Base-by-base conservation (phyloP, 2,113 vertebrate genomes). In the Oophaga pumilio region DNA sequence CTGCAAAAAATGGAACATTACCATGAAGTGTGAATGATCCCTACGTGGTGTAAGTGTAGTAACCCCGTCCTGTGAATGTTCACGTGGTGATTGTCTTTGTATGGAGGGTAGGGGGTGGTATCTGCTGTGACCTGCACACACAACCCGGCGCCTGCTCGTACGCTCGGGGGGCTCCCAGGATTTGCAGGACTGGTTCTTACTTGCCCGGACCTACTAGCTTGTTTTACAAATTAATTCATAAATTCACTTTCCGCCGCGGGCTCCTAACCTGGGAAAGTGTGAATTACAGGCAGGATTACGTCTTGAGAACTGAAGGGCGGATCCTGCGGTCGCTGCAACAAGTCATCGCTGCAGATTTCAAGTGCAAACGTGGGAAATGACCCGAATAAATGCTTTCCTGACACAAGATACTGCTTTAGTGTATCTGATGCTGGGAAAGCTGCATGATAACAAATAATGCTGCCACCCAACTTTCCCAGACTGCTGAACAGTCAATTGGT, bases 181-280 rank as follows among this genome's bases (percentile, higher is more conserved):
- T 64, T 64, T 49, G 53, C 20, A 49, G 69, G 53, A 62, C 33
- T 24, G 66, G 81, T 83, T 52, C 6, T 15, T 49, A 83, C 81
- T 83, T 69, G 81, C 57, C 60, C 14, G 14, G 33, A 17, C 33
- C 20, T 15, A 15, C 20, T 7, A 33, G 15, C 50, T 76, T 49
- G 73, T 76, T 76, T 3, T 53, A 77, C 76, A 82, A 82, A 64
- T 33, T 50, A 50, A 82, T 82, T 82, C 60, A 64, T 49, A 82
- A 49, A 56, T 52, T 53, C 76, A 53, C 43, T 56, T 76, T 50
- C 49, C n/a, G 28, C 69, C 69, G 26, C 26, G 17, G 69, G 69
- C 73, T 76, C 10, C 52, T 76, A 52, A 76, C 73, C 73, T 22
- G 6, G 49, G 18, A n/a, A 76, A 50, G 33, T 52, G 73, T 50